Conservation (phyloP, 1,140 invertebrate genomes). For the Cherax destructor region DNA sequence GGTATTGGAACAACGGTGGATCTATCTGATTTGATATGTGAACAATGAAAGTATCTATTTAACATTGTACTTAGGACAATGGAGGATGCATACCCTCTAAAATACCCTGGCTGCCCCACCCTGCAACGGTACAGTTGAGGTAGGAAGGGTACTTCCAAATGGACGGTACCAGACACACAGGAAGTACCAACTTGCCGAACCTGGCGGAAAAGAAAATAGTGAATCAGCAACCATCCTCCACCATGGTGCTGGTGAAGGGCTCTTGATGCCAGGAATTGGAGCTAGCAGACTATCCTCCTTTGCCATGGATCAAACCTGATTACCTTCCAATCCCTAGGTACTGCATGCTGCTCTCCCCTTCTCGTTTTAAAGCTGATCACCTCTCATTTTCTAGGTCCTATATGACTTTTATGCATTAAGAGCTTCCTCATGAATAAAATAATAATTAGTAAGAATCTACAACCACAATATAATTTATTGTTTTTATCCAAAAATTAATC, state of each 20-base stretch:
- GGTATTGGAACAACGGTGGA: too few species aligned
- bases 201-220: slow-evolving; percentile 54
- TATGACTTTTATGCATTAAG: too few species aligned
- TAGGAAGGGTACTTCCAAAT: slow-evolving; percentile 78
- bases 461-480: too few species aligned
- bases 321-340: neutral
- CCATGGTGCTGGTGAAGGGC: too few species aligned
- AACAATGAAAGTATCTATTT: neutral
- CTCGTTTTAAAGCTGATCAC: neutral
- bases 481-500: too few species aligned
- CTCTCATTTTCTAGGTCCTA: too few species aligned
- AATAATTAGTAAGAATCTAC: too few species aligned
- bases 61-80: neutral
- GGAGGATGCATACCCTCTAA: slow-evolving; percentile 77
- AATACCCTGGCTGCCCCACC: slow-evolving; percentile 84
- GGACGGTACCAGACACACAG: slow-evolving; percentile 83
- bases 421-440: too few species aligned
- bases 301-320: too few species aligned
- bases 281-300: too few species aligned
- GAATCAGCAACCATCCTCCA: neutral
- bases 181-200: slow-evolving; percentile 83
- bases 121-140: slow-evolving; percentile 85
- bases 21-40: too few species aligned
- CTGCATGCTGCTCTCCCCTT: neutral
- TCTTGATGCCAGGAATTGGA: too few species aligned